phyloP scores from a whole-genome alignment of 2,113 vertebrate species.

The Apaloderma vittatum region DNA sequence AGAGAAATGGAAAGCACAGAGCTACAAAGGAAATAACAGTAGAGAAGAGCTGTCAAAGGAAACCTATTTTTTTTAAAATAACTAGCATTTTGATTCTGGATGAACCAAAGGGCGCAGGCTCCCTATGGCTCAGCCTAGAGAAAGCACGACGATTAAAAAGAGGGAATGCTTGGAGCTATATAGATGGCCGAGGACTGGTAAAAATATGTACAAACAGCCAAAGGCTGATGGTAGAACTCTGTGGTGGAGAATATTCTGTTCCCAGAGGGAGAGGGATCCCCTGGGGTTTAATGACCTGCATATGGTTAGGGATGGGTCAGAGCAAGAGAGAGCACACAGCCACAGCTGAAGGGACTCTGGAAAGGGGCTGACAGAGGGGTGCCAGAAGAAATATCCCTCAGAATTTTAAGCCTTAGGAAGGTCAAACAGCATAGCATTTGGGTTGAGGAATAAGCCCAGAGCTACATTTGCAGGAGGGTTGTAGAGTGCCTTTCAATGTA shows the following conservation, averaged over 20 bases:
- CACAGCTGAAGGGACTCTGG: background rate
- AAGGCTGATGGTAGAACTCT: background rate
- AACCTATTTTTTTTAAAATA: background rate
- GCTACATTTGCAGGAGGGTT: background rate
- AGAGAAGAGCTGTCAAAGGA: slow-evolving; percentile 4
- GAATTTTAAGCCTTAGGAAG: background rate
- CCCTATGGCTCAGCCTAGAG: background rate
- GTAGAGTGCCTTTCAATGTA: background rate
- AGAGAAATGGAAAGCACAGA: background rate
- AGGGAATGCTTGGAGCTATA: background rate
- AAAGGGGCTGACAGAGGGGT: background rate
- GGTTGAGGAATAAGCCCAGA: background rate
- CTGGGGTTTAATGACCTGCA: background rate
- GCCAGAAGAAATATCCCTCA: background rate
- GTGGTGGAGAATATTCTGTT: background rate
- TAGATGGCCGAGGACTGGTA: background rate
- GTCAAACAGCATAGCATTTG: background rate
- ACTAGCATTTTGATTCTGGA: background rate
- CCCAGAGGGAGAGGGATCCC: background rate
- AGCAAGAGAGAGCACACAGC: background rate
- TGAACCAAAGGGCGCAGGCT: background rate
- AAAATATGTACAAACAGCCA: background rate
- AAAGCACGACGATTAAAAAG: background rate
- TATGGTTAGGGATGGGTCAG: background rate
- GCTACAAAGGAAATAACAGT: background rate